Evolutionary conservation across 2,888 invertebrate species (phyloP).

Genomic region (Beris chalybata): DNA sequence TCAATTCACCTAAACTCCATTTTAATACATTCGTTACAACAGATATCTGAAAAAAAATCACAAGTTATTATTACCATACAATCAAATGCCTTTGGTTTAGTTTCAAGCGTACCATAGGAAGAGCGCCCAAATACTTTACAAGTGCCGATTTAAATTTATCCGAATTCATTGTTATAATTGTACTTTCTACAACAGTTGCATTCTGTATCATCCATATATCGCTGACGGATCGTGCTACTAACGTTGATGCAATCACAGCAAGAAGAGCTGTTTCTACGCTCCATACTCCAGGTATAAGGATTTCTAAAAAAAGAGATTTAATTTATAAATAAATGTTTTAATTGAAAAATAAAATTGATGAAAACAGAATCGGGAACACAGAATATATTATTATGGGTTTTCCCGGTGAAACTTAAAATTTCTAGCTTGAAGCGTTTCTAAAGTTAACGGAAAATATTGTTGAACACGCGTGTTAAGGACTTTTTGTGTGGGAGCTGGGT

Average conservation of each 20-base stretch:
- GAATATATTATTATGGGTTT: no score
- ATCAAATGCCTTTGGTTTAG: background rate
- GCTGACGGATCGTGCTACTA: slow-evolving; percentile 88
- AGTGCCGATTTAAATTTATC: slow-evolving; percentile 74
- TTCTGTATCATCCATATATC: slow-evolving; percentile 98
- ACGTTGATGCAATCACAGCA: slow-evolving; percentile 72
- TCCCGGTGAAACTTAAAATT: no score
- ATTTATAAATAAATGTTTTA: background rate
- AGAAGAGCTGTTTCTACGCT: slow-evolving; percentile 76
- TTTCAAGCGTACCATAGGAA: slow-evolving; percentile 75
- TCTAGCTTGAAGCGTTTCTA: no score
- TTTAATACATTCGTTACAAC: slow-evolving; percentile 91
- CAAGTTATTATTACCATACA: background rate
- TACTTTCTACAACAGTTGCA: slow-evolving; percentile 90
- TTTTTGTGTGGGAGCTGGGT: no score
- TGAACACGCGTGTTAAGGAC: no score
- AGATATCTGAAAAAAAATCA: slow-evolving; percentile 71
- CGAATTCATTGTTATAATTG: slow-evolving; percentile 88
- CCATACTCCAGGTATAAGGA: slow-evolving; percentile 78
- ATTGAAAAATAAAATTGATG: background rate
- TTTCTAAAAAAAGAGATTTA: slow-evolving; percentile 53
- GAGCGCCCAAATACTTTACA: slow-evolving; percentile 75
- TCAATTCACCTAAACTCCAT: slow-evolving; percentile 92
- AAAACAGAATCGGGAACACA: no score
- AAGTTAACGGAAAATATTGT: no score